These are phyloP conservation scores for Agapostemon virescens DNA, from an alignment of 2,888 invertebrate genomes.

Conservation along the genomic window DNA sequence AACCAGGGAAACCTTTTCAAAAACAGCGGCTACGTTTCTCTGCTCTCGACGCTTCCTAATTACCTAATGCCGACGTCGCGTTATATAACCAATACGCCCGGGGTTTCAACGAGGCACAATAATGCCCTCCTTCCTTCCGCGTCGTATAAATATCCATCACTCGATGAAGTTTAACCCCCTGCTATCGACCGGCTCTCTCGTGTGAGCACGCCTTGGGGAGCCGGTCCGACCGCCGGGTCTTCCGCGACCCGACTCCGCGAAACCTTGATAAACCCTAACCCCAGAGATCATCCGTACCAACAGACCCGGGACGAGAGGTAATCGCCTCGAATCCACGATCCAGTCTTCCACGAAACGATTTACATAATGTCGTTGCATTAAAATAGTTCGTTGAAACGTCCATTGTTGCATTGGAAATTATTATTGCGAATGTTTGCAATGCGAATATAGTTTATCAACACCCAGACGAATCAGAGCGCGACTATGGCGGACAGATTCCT, in stretches of 20 bases:
- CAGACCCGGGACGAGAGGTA: too few species aligned
- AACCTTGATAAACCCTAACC: too few species aligned
- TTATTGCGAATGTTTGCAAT: too few species aligned
- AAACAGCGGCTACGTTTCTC: slow-evolving; percentile 50
- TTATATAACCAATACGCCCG: slow-evolving; percentile 62
- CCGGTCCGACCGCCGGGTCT: background rate
- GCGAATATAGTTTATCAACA: too few species aligned
- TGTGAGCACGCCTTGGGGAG: background rate
- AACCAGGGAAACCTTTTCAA: slow-evolving; percentile 55
- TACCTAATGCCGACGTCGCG: slow-evolving; percentile 59
- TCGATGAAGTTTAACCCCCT: slow-evolving; percentile 60
- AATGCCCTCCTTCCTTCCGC: slow-evolving; percentile 60
- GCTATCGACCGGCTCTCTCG: slow-evolving; percentile 17
- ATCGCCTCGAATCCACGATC: too few species aligned
- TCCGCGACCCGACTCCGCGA: background rate
- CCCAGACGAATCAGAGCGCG: too few species aligned
- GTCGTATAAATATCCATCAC: slow-evolving; percentile 62
- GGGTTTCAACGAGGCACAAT: slow-evolving; percentile 65
- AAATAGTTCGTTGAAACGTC: too few species aligned
- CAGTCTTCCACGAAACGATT: too few species aligned
- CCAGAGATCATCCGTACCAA: too few species aligned
- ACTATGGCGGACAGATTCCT: too few species aligned
- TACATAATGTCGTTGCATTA: too few species aligned
- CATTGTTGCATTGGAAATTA: too few species aligned
- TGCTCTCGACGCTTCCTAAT: slow-evolving; percentile 60